Evolutionary conservation across 2,888 invertebrate genomes (phyloP).

Genomic region (Hydropsyche betteni): DNA sequence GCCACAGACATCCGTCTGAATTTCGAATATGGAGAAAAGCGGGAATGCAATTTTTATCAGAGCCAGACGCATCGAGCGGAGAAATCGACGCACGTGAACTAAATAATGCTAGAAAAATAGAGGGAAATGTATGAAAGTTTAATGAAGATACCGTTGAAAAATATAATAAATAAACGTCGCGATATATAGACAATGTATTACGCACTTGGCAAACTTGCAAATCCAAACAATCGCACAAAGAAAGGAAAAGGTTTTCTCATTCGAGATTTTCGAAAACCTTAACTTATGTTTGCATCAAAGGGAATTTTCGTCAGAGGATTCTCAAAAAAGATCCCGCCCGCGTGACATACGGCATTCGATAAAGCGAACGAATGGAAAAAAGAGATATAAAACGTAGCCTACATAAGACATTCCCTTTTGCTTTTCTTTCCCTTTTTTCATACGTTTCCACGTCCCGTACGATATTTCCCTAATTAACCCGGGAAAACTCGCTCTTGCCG

Average conservation of each 20-base stretch:
- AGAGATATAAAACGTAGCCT: neutral
- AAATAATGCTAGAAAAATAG: conserved; percentile 33
- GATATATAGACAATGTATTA: no score
- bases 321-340: neutral
- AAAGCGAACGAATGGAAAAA: conserved; percentile 3
- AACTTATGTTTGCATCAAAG: conserved; percentile 17
- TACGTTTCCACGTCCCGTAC: no score
- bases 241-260: neutral
- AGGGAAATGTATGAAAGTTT: conserved; percentile 4
- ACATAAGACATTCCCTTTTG: neutral
- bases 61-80: conserved; percentile 28
- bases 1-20: neutral
- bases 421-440: no score
- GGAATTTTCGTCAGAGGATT: conserved; percentile 23
- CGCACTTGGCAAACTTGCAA: neutral
- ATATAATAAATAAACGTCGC: no score
- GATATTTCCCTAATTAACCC: no score
- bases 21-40: conserved; percentile 1
- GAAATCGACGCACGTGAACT: conserved; percentile 38
- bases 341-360: conserved; percentile 12
- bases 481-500: no score
- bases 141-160: neutral
- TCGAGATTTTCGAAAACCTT: conserved; percentile 13
- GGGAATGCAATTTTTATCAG: conserved; percentile 29
- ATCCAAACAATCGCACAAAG: conserved; percentile 9